Base-by-base conservation (phyloP, 2,113 vertebrate genomes). In the Thamnaconus septentrionalis region DNA sequence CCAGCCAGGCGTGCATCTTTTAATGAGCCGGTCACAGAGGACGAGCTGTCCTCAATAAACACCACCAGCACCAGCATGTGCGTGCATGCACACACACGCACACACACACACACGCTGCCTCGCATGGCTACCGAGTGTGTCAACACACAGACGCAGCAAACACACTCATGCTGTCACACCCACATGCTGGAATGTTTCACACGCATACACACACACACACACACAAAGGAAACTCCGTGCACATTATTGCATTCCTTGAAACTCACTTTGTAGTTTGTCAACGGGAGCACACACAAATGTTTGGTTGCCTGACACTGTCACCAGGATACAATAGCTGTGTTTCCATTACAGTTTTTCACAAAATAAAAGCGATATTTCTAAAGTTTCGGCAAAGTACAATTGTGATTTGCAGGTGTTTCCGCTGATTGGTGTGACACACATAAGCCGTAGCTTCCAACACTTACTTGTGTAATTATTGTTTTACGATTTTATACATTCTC, bases 11-110 rank as follows among this genome's bases (percentile, higher is more conserved):
- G 75, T 85, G 70, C 11, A 65, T 76, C 64, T 87, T 91, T 90
- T 89, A 89, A 89, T 89, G 87, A 88, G 88, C 70, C 3, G 69
- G 71, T 85, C 81, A 89, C 80, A 84, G 81, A 89, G 79, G 62
- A 64, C 75, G 71, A 65, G 56, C 76, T 83, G 83, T 86, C 64
- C 80, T 84, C 75, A 66, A 54, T 60, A 67, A 71, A 81, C 83
- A 79, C 58, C 46, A 56, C 43, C 42, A 71, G 51, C 69, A 49
- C 56, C 77, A 52, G 60, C 41, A 59, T 42, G 43, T 60, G 56
- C 9, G 41, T 63, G 67, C 69, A 69, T 6, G 7, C 66, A 56
- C 66, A 5, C 9, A 7, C 46, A 43, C 10, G 71, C 67, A 71
- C 66, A 73, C 78, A 66, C 65, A 48, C 54, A 70, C 10, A 3